A percentile compares a stretch with the other conserved stretches of the same genome.
Evolutionary conservation across 2,888 invertebrate species (phyloP).

Genomic region (Lomographa bimaculata): DNA sequence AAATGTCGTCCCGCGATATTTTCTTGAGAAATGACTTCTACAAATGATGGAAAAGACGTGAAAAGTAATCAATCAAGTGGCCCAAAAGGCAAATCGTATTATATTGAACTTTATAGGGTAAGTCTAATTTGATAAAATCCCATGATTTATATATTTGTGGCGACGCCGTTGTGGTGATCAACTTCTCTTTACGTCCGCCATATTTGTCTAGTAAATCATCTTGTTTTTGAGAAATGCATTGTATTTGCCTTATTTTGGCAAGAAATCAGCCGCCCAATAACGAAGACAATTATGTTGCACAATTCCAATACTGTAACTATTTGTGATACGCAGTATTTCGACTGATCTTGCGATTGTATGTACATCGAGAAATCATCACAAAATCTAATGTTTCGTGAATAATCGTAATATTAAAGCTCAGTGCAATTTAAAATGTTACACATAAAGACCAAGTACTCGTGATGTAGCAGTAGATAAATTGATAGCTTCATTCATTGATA

Average conservation of each 20-base stretch:
- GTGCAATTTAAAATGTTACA: not conserved
- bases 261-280: slow-evolving; percentile 9
- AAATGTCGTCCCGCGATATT: slow-evolving; percentile 83
- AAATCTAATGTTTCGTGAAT: slow-evolving; percentile 2
- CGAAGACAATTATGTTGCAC: not conserved
- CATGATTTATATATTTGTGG: slow-evolving; percentile 41
- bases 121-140: slow-evolving; percentile 55
- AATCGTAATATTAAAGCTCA: not conserved
- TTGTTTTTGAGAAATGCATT: slow-evolving; percentile 71
- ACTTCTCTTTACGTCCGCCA: slow-evolving; percentile 77
- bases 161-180: slow-evolving; percentile 74
- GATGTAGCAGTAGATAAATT: no score
- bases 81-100: slow-evolving; percentile 77
- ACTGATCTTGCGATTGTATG: slow-evolving; percentile 8
- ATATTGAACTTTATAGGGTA: slow-evolving; percentile 80
- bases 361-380: slow-evolving; percentile 14
- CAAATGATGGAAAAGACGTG: slow-evolving; percentile 82
- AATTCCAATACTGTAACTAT: not conserved
- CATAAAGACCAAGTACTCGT: no score
- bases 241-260: slow-evolving; percentile 34
- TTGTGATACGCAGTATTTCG: not conserved
- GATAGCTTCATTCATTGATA: no score
- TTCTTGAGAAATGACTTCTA: slow-evolving; percentile 84
- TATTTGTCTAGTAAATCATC: slow-evolving; percentile 73
- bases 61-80: slow-evolving; percentile 76